Evolutionary conservation across 2,888 invertebrate species (phyloP).

Genomic region (Mesorhabditis belari): DNA sequence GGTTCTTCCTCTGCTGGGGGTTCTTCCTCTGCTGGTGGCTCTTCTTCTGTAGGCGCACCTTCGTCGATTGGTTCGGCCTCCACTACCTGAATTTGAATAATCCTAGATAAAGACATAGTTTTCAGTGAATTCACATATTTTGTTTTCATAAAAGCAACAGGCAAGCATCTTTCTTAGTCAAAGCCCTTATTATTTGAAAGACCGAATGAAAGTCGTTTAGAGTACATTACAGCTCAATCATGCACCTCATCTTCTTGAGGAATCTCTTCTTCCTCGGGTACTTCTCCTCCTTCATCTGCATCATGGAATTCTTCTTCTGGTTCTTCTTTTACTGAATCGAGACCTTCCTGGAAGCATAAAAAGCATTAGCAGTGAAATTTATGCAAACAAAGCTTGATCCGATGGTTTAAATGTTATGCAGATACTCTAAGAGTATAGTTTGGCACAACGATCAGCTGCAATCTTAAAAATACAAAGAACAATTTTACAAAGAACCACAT

Average conservation of each 20-base stretch:
- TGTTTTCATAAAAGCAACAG: too few relatives aligned
- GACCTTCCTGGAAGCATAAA: not conserved
- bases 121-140: too few relatives aligned
- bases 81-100: too few relatives aligned
- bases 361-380: not conserved
- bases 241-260: slow-evolving; percentile 3
- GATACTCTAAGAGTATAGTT: too few relatives aligned
- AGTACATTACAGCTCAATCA: too few relatives aligned
- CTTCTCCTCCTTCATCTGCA: slow-evolving; percentile 3
- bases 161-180: too few relatives aligned
- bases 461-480: too few relatives aligned
- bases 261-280: slow-evolving; percentile 5
- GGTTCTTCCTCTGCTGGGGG: slow-evolving; percentile 2
- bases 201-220: too few relatives aligned
- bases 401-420: not conserved
- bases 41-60: slow-evolving; percentile 14
- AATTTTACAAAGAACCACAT: too few relatives aligned
- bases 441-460: too few relatives aligned
- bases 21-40: slow-evolving; percentile 12
- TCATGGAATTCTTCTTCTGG: slow-evolving; percentile 1
- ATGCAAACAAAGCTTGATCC: not conserved
- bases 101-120: not conserved
- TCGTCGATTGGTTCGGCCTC: slow-evolving; percentile 18
- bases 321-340: slow-evolving; percentile 11
- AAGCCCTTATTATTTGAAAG: too few relatives aligned